Percentiles rank a stretch among this genome's conserved stretches.
These are phyloP conservation scores for Globodera rostochiensis DNA, from an alignment of 1,140 invertebrate species.

Conservation along the genomic window DNA sequence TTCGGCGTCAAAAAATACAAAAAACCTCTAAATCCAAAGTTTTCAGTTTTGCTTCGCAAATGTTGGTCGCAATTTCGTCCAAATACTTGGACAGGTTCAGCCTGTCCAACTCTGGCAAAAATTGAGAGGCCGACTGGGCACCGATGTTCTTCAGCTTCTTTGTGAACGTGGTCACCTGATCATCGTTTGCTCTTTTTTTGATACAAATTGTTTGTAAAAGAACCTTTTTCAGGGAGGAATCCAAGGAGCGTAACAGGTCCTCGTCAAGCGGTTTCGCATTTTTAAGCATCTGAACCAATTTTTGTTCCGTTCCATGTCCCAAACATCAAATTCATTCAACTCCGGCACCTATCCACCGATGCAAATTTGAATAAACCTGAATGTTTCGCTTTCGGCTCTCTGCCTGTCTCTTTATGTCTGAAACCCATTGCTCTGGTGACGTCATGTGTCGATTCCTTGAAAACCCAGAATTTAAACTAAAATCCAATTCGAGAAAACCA, in stretches of 20 bases:
- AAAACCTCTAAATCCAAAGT: conserved; percentile 30
- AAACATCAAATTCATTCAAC: too few species aligned
- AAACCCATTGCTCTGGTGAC: conserved; percentile 1
- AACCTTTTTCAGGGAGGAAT: conserved; percentile 87
- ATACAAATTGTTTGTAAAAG: too few species aligned
- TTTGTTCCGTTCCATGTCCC: too few species aligned
- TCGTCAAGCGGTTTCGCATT: conserved; percentile 40
- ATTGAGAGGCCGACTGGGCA: conserved; percentile 22
- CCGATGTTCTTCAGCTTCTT: conserved; percentile 83
- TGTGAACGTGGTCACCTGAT: conserved; percentile 86
- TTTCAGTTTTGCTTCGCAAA: conserved; percentile 55
- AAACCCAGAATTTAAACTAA: background rate
- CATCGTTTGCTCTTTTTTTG: background rate
- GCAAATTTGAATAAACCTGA: conserved; percentile 9
- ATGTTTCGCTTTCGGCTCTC: background rate
- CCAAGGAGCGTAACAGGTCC: conserved; percentile 69
- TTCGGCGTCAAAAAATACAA: too few species aligned
- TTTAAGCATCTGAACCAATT: conserved; percentile 27
- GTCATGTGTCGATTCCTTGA: background rate
- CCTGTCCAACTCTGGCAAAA: conserved; percentile 83
- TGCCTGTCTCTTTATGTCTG: background rate
- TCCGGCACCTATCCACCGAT: too few species aligned
- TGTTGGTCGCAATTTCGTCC: conserved; percentile 75
- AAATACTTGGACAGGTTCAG: conserved; percentile 95
- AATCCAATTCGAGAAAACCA: background rate